These are phyloP conservation scores for Corythaixoides concolor DNA, from an alignment of 2,113 vertebrate species.

Conservation along the genomic window DNA sequence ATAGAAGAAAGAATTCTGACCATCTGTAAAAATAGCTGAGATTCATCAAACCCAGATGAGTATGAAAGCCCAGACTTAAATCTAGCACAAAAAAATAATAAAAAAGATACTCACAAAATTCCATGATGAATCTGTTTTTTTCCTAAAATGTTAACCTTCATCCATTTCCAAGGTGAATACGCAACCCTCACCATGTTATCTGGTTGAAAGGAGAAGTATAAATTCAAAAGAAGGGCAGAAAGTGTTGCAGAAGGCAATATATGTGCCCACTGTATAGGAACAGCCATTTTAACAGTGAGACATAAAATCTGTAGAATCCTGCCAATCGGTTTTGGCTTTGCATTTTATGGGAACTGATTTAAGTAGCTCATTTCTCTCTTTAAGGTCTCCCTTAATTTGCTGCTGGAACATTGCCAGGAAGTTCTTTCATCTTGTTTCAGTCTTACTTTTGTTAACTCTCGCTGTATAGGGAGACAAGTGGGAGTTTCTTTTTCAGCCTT, in stretches of 20 bases:
- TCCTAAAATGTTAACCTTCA: neutral
- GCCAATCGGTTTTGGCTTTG: neutral
- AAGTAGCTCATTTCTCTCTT: neutral
- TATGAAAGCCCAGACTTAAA: neutral
- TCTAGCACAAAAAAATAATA: neutral
- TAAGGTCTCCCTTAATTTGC: neutral
- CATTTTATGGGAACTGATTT: constrained; percentile 12
- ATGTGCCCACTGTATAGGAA: neutral
- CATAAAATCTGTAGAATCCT: neutral
- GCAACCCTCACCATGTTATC: neutral
- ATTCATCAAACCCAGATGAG: neutral
- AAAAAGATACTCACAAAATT: neutral
- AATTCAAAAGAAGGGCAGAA: neutral
- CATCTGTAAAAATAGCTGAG: neutral
- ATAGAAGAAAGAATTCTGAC: neutral
- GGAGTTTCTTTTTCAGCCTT: neutral
- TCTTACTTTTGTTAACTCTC: neutral
- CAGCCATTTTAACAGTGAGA: neutral
- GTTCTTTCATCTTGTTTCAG: neutral
- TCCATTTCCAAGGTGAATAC: neutral
- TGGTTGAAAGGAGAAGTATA: neutral
- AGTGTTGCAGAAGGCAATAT: neutral
- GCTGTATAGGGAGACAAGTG: neutral
- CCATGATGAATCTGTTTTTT: neutral
- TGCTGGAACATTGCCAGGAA: neutral